phyloP scores from a whole-genome alignment of 37 sponge, comb jelly and placozoan species.

The Halichondria panicea region DNA sequence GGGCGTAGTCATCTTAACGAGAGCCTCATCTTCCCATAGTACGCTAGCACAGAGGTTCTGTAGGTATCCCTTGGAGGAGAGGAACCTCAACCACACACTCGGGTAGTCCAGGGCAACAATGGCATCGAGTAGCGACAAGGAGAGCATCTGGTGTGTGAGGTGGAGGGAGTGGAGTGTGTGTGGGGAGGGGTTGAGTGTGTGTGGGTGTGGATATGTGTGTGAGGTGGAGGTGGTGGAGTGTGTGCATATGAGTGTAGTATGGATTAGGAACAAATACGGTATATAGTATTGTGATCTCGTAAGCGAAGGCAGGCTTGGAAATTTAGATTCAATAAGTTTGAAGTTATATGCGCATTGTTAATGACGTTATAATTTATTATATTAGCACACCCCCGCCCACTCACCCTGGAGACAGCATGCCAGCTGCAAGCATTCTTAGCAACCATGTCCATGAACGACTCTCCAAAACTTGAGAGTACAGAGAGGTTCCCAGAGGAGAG shows the following conservation, averaged over 20 bases:
- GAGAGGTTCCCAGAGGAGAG: constrained; percentile 50
- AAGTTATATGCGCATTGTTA: too few relatives aligned
- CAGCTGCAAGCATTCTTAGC: constrained; percentile 91
- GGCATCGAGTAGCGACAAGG: constrained; percentile 81
- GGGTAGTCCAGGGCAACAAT: constrained; percentile 70
- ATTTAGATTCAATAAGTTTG: too few relatives aligned
- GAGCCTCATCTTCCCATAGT: constrained; percentile 75
- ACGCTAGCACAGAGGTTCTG: constrained; percentile 67
- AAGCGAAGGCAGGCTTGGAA: too few relatives aligned
- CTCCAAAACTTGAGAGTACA: constrained; percentile 74
- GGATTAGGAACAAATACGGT: too few relatives aligned
- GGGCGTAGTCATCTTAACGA: constrained; percentile 67
- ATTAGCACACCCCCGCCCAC: too few relatives aligned
- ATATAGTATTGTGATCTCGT: too few relatives aligned
- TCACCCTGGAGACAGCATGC: constrained; percentile 76
- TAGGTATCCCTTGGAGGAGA: constrained; percentile 73
- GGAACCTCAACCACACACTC: constrained; percentile 72
- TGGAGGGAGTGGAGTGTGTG: background rate
- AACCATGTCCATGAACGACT: constrained; percentile 83
- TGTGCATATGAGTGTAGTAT: background rate
- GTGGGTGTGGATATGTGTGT: too few relatives aligned
- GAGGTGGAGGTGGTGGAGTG: too few relatives aligned
- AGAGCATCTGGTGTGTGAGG: constrained; percentile 72
- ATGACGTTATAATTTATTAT: too few relatives aligned
- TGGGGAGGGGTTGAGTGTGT: background rate